A percentile compares a stretch with the other conserved stretches of the same genome.
These are phyloP conservation scores for Dorcus hopei DNA, from an alignment of 2,888 invertebrate genomes.

Conservation along the genomic window DNA sequence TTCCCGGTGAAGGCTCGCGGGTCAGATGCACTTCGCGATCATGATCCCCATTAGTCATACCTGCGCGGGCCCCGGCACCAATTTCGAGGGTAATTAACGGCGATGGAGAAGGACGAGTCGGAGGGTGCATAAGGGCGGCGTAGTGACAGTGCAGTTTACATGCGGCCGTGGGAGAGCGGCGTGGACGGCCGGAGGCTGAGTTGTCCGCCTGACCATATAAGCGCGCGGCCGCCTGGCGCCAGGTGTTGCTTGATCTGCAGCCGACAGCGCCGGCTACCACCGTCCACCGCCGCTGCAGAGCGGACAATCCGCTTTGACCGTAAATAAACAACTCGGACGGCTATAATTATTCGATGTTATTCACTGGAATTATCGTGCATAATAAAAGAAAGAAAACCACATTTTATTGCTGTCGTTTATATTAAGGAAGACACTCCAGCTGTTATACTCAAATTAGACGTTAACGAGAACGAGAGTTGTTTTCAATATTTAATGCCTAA, in stretches of 20 bases:
- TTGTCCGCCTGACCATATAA: slow-evolving; percentile 44
- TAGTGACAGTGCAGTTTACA: slow-evolving; percentile 23
- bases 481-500: no score
- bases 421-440: no score
- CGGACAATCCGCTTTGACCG: slow-evolving; percentile 12
- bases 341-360: no score
- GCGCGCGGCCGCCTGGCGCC: slow-evolving; percentile 45
- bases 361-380: no score
- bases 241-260: slow-evolving; percentile 42
- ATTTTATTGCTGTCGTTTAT: no score
- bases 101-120: neutral
- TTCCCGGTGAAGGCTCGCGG: no score
- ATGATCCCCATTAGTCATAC: no score
- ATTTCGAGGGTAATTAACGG: neutral
- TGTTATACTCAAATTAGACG: no score
- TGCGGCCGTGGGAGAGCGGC: slow-evolving; percentile 16
- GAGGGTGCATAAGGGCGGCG: slow-evolving; percentile 3
- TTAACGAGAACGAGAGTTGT: no score
- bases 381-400: no score
- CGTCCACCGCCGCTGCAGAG: slow-evolving; percentile 4
- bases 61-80: no score
- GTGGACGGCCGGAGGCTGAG: slow-evolving; percentile 31
- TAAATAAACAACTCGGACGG: neutral
- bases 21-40: no score
- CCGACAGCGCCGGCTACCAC: slow-evolving; percentile 23